Percentiles rank a stretch among this genome's conserved stretches.
phyloP scores from a whole-genome alignment of 2,113 vertebrate genomes.

The Tenrec ecaudatus region DNA sequence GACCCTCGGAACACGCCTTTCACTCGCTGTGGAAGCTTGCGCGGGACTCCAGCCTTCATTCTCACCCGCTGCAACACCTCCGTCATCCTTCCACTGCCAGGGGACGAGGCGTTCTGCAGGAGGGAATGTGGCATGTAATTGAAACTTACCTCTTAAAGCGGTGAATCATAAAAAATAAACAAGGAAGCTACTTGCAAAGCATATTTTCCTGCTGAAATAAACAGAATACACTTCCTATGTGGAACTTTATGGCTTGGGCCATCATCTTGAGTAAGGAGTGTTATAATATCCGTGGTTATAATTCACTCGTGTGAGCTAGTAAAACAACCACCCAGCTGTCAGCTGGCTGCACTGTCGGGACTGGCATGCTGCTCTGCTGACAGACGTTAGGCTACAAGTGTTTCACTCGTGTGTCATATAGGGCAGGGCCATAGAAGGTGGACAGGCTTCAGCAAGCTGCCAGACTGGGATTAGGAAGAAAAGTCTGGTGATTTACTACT shows the following conservation, averaged over 20 bases:
- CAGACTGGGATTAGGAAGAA: neutral
- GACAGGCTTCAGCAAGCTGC: neutral
- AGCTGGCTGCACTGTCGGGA: neutral
- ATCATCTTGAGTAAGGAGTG: constrained; percentile 39
- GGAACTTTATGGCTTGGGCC: constrained; percentile 55
- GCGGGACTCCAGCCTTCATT: neutral
- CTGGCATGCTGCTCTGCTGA: neutral
- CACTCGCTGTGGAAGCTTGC: neutral
- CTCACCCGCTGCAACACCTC: neutral
- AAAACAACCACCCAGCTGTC: neutral
- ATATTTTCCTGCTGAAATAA: constrained; percentile 52
- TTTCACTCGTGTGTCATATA: neutral
- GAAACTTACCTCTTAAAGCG: constrained; percentile 30
- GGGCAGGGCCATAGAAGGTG: neutral
- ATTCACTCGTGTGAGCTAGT: constrained; percentile 52
- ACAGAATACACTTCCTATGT: constrained; percentile 54
- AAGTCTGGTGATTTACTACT: neutral
- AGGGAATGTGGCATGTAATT: constrained; percentile 17
- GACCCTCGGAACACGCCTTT: neutral
- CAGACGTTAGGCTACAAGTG: neutral
- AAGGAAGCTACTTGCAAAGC: neutral
- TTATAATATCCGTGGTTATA: constrained; percentile 6
- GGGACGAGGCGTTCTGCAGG: neutral
- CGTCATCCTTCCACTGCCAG: neutral
- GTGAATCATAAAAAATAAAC: constrained; percentile 64